Base-by-base conservation (phyloP, 2,797 vertebrate species). In the Scleropages formosus region DNA sequence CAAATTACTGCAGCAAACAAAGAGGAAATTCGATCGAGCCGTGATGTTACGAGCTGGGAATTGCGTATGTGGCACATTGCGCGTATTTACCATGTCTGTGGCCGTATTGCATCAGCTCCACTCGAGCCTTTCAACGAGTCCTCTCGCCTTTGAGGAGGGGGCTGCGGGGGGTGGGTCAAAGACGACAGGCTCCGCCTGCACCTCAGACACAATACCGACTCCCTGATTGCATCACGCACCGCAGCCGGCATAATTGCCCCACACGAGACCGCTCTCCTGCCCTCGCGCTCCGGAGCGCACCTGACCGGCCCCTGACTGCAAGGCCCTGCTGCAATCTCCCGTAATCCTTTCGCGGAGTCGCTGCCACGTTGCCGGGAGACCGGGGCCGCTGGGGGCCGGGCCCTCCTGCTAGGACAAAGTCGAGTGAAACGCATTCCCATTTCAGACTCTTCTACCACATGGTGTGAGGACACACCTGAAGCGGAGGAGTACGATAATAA, bases 301-400 rank as follows among this genome's bases (percentile, higher is more conserved):
- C 69, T 77, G 64, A 53, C 63, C 18, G 47, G 69, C 62, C 72
- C 74, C 53, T 18, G 9, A 3, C 51, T 39, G 70, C 64, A 67
- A n/a, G 71, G 62, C 80, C 77, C 88, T 93, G 91, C 88, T 93
- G 92, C 91, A 93, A 93, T 93, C 89, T 86, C 78, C 86, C 91
- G 92, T 89, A 93, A 93, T 90, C 84, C 87, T 91, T 90, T 91
- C 89, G 85, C 47, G 59, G 83, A 79, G 80, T 73, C 81, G 56
- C 70, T 64, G 70, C 27, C 75, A 13, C 72, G 91, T 93, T 92
- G 90, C 91, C 81, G 85, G 80, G 91, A 85, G 83, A 93, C 89
- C 71, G 80, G 62, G 83, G 87, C 88, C 59, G 84, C 85, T 85
- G 80, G 78, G 82, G 85, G 87, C 86, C 81, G 82, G 16, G 39